These are phyloP conservation scores for Megalops cyprinoides DNA, from an alignment of 2,797 vertebrate genomes.

Conservation along the genomic window DNA sequence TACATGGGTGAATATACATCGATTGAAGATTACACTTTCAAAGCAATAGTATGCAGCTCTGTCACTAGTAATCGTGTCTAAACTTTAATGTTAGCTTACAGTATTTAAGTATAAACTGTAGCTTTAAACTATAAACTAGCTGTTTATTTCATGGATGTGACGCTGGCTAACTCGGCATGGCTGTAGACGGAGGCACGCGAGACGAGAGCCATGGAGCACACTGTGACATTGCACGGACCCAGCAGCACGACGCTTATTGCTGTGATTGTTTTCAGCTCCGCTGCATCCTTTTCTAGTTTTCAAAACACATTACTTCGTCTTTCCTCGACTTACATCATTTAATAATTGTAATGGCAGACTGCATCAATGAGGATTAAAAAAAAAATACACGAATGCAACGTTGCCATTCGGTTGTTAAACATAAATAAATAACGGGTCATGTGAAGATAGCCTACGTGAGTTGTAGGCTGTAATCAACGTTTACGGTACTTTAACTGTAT, in stretches of 20 bases:
- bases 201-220: neutral
- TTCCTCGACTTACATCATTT: neutral
- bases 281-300: neutral
- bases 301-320: neutral
- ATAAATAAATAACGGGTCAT: neutral
- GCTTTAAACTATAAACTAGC: too few relatives aligned
- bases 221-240: neutral
- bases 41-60: too few relatives aligned
- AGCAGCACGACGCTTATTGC: neutral
- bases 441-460: too few relatives aligned
- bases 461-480: too few relatives aligned
- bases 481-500: too few relatives aligned
- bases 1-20: too few relatives aligned
- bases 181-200: neutral
- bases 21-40: too few relatives aligned
- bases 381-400: neutral
- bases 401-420: neutral
- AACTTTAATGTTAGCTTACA: too few relatives aligned
- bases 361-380: neutral
- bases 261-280: neutral
- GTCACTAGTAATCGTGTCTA: neutral
- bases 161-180: too few relatives aligned
- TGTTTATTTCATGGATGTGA: conserved; percentile 27
- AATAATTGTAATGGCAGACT: neutral
- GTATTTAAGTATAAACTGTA: too few relatives aligned